These are phyloP conservation scores for Sinocyclocheilus grahami DNA, from an alignment of 2,113 vertebrate genomes.

Conservation along the genomic window DNA sequence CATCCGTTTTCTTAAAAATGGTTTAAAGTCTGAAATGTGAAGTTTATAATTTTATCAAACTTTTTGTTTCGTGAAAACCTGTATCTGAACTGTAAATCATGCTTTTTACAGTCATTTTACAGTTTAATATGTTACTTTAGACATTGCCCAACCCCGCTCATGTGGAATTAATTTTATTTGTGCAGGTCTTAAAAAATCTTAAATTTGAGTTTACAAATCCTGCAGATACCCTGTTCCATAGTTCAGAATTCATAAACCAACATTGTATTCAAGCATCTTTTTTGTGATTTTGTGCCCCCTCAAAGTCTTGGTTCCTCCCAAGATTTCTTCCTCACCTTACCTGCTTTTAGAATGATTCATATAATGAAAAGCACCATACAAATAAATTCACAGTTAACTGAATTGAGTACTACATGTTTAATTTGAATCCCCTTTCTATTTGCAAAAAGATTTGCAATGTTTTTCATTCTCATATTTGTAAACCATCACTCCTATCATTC, in stretches of 20 bases:
- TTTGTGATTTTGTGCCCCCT: neutral
- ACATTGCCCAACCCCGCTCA: too few species aligned
- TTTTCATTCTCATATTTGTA: conserved; percentile 2
- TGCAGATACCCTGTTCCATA: too few species aligned
- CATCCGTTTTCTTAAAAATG: too few species aligned
- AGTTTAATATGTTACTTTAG: too few species aligned
- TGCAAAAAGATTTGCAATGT: neutral
- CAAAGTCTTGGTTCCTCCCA: neutral
- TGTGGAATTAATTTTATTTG: too few species aligned
- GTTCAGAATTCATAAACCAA: neutral
- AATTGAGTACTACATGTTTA: neutral
- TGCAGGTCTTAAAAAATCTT: too few species aligned
- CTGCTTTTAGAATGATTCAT: neutral
- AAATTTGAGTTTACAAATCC: too few species aligned
- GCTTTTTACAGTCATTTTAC: too few species aligned
- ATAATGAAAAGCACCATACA: neutral
- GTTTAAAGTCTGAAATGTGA: too few species aligned
- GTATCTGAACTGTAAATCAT: too few species aligned
- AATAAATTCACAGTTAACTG: neutral
- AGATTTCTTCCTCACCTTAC: neutral
- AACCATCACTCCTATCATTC: neutral
- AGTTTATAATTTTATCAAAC: too few species aligned
- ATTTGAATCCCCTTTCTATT: neutral
- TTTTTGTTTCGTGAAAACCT: too few species aligned
- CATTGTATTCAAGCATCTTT: conserved; percentile 4